A percentile compares a stretch with the other conserved stretches of the same genome.
Evolutionary conservation across 2,888 invertebrate species (phyloP).

Genomic region (Dicroscelio sp.): DNA sequence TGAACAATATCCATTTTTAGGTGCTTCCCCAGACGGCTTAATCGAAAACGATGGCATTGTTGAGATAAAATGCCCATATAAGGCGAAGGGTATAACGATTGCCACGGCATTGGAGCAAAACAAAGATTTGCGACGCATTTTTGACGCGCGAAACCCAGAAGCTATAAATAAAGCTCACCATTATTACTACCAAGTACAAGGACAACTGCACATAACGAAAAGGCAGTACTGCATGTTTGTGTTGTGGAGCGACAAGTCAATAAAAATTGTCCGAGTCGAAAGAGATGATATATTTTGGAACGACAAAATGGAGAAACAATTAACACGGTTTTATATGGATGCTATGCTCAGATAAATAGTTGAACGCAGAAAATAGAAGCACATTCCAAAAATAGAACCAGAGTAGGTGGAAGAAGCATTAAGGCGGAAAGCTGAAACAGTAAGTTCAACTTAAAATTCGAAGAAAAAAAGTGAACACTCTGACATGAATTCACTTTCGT

Average conservation of each 20-base stretch:
- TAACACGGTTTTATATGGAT: not conserved
- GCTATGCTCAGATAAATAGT: not conserved
- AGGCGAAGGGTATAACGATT: conserved; percentile 16
- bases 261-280: conserved; percentile 69
- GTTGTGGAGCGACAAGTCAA: conserved; percentile 77
- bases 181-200: conserved; percentile 60
- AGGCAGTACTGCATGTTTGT: conserved; percentile 82
- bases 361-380: not conserved
- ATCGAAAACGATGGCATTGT: conserved; percentile 73
- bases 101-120: conserved; percentile 29
- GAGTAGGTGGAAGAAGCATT: conserved; percentile 2
- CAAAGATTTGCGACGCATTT: conserved; percentile 21
- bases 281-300: conserved; percentile 83
- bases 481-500: too few relatives aligned
- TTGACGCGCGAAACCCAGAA: conserved; percentile 46
- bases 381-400: not conserved
- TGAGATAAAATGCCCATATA: conserved; percentile 75
- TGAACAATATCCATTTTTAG: conserved; percentile 49
- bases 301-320: conserved; percentile 64
- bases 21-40: conserved; percentile 76
- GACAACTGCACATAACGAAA: conserved; percentile 77
- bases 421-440: not conserved
- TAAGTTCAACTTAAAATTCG: not conserved
- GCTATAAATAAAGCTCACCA: conserved; percentile 77
- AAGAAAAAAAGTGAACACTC: too few relatives aligned